A percentile compares a stretch with the other conserved stretches of the same genome.
phyloP scores from a whole-genome alignment of 2,113 vertebrate species.

The Peromyscus polionotus region DNA sequence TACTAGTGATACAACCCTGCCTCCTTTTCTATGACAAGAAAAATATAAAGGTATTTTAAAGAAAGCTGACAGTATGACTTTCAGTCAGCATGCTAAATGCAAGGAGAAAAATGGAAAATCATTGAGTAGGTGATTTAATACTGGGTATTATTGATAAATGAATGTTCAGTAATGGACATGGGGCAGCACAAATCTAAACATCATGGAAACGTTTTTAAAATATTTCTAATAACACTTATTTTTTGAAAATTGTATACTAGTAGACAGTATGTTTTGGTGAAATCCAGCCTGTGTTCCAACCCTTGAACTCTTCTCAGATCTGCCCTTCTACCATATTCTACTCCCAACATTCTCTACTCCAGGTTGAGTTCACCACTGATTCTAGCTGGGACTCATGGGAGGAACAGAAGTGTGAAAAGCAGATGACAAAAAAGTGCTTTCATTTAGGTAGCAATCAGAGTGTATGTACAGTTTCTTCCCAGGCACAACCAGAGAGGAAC shows the following conservation, averaged over 20 bases:
- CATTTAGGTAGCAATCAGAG: neutral
- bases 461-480: neutral
- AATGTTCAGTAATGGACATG: neutral
- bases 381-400: neutral
- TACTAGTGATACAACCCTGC: neutral
- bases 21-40: neutral
- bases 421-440: neutral
- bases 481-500: neutral
- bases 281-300: rapidly evolving
- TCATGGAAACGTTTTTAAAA: neutral
- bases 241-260: neutral
- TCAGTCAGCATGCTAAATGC: neutral
- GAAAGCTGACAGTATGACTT: neutral
- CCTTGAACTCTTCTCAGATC: neutral
- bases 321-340: too few species aligned
- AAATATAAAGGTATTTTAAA: neutral
- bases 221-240: neutral
- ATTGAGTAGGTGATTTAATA: neutral
- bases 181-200: neutral
- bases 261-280: neutral
- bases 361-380: too few species aligned
- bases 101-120: neutral
- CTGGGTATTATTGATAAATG: neutral
- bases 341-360: neutral
- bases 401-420: neutral